Evolutionary conservation across 1,140 invertebrate genomes (phyloP).

Genomic region (Listronotus bonariensis): DNA sequence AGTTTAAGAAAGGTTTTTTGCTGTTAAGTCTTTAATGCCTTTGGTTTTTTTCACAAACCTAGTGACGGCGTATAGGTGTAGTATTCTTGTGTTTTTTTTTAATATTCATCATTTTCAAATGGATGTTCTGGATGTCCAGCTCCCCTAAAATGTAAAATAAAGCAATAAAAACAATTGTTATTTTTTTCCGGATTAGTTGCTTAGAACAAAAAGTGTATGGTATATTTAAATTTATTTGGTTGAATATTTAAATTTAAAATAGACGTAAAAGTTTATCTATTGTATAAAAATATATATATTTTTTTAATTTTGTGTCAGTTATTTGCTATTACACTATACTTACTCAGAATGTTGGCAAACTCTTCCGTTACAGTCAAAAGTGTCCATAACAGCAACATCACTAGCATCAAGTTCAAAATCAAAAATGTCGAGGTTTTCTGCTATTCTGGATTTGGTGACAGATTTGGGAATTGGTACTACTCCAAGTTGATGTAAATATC

Average conservation of each 20-base stretch:
- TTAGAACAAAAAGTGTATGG: no score
- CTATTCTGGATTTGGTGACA: conserved; percentile 37
- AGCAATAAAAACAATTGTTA: no score
- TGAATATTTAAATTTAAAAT: no score
- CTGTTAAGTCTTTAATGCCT: no score
- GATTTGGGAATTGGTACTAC: conserved; percentile 47
- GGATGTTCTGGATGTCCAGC: conserved; percentile 47
- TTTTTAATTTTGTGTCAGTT: no score
- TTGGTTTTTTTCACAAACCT: no score
- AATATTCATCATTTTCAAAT: conserved; percentile 50
- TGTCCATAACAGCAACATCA: conserved; percentile 39
- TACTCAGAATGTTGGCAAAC: conserved; percentile 44
- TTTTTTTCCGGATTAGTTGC: no score
- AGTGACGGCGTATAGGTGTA: neutral
- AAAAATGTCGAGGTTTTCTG: conserved; percentile 44
- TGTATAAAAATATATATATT: no score
- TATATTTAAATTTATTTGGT: no score
- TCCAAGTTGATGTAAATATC: conserved; percentile 42
- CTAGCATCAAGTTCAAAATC: conserved; percentile 42
- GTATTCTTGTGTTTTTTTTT: conserved; percentile 11
- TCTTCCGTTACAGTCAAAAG: conserved; percentile 44
- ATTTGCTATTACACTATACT: conserved; percentile 19
- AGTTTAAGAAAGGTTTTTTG: no score
- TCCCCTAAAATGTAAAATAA: conserved; percentile 39
- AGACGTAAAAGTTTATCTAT: no score